These are phyloP conservation scores for Hydraecia micacea DNA, from an alignment of 2,888 invertebrate genomes.

Conservation along the genomic window DNA sequence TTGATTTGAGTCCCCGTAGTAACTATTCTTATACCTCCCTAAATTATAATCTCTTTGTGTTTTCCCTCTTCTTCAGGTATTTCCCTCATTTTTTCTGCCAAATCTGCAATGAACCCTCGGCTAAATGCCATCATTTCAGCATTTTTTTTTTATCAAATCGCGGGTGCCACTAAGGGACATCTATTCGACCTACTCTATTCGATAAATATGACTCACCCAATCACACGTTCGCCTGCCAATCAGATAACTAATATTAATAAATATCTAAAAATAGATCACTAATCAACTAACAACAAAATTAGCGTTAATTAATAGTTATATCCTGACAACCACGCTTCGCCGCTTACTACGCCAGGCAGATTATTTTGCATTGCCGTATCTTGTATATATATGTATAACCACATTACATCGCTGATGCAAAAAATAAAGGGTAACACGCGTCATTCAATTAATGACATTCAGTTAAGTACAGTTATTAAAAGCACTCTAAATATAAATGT, in stretches of 20 bases:
- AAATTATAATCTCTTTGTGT: too few relatives aligned
- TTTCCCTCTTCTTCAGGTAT: too few relatives aligned
- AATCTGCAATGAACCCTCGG: too few relatives aligned
- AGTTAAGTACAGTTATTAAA: not conserved
- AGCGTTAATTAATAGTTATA: constrained; percentile 18
- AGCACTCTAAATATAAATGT: not conserved
- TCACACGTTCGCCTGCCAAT: not conserved
- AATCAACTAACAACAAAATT: not conserved
- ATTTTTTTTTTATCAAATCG: too few relatives aligned
- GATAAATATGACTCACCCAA: not conserved
- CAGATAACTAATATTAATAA: not conserved
- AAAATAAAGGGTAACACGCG: not conserved
- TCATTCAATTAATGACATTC: not conserved
- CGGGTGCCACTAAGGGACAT: too few relatives aligned
- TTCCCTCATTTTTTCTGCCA: too few relatives aligned
- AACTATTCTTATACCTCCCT: too few relatives aligned
- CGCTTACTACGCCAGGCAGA: not conserved
- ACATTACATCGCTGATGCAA: not conserved
- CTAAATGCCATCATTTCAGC: too few relatives aligned
- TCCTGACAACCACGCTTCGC: not conserved
- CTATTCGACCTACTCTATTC: too few relatives aligned
- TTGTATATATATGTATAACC: not conserved
- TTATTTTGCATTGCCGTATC: not conserved
- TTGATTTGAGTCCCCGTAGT: too few relatives aligned
- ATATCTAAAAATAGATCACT: constrained; percentile 4